These are phyloP conservation scores for Ciconia stormi DNA, from an alignment of 2,113 vertebrate genomes.

Conservation along the genomic window DNA sequence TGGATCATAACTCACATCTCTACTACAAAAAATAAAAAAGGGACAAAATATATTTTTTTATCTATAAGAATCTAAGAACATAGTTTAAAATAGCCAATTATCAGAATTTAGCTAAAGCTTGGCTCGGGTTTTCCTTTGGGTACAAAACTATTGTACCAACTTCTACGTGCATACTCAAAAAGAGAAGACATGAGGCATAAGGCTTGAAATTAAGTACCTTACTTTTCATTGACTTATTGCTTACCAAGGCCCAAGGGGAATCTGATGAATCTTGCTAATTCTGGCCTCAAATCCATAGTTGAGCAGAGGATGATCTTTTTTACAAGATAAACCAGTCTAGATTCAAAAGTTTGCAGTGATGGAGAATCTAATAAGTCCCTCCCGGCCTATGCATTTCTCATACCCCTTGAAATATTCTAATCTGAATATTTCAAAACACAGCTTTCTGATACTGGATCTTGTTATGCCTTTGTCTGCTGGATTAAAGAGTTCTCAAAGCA, in stretches of 20 bases:
- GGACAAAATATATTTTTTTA: neutral
- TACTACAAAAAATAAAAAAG: neutral
- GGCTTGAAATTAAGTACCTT: neutral
- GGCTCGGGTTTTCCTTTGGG: neutral
- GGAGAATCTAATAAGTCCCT: neutral
- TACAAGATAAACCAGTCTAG: neutral
- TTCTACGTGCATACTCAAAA: neutral
- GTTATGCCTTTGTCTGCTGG: conserved; percentile 56
- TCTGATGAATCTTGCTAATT: neutral
- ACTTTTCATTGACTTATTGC: neutral
- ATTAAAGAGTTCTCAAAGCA: conserved; percentile 61
- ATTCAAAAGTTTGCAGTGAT: neutral
- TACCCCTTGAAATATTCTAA: conserved; percentile 7
- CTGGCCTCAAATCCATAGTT: neutral
- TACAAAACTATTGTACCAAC: neutral
- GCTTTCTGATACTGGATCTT: conserved; percentile 38
- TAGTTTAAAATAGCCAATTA: neutral
- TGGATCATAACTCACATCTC: neutral
- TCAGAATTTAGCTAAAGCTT: neutral
- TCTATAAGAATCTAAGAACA: neutral
- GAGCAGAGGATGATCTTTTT: neutral
- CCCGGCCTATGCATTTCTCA: neutral
- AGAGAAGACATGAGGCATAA: neutral
- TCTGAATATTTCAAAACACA: conserved; percentile 30
- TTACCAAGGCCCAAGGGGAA: neutral